Conservation (phyloP, 2,888 invertebrate species). For the Meiosimyza decipiens region DNA sequence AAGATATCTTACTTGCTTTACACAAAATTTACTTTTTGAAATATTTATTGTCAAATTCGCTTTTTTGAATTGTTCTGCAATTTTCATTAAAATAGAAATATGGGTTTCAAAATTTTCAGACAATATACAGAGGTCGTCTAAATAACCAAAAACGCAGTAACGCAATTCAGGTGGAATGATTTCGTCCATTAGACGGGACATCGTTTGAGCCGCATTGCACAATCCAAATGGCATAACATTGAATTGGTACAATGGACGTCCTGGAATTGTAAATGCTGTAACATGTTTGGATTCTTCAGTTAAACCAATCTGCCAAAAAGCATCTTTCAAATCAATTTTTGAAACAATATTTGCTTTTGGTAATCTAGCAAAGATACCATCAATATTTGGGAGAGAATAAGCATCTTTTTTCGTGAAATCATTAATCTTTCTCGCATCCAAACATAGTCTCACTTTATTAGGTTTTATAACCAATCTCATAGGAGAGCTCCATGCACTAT, state of each 20-base stretch:
- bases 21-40: conserved; percentile 39
- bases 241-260: conserved; percentile 38
- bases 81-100: conserved; percentile 34
- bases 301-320: conserved; percentile 39
- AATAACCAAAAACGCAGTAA: conserved; percentile 37
- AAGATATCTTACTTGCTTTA: conserved; percentile 37
- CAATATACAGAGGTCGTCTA: conserved; percentile 38
- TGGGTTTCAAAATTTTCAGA: too few relatives aligned
- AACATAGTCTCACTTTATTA: conserved; percentile 31
- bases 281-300: conserved; percentile 28
- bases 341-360: conserved; percentile 36
- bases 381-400: conserved; percentile 42
- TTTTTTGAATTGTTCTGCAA: conserved; percentile 32
- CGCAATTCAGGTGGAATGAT: too few relatives aligned
- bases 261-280: conserved; percentile 40
- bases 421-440: conserved; percentile 31
- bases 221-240: conserved; percentile 39
- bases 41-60: conserved; percentile 43
- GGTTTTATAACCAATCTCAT: conserved; percentile 29
- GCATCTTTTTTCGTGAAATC: too few relatives aligned
- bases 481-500: conserved; percentile 33
- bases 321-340: conserved; percentile 27
- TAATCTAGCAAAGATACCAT: conserved; percentile 39
- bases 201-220: conserved; percentile 37
- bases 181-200: conserved; percentile 39